These are phyloP conservation scores for Australoheros scitulus DNA, from an alignment of 2,113 vertebrate species.

Conservation along the genomic window DNA sequence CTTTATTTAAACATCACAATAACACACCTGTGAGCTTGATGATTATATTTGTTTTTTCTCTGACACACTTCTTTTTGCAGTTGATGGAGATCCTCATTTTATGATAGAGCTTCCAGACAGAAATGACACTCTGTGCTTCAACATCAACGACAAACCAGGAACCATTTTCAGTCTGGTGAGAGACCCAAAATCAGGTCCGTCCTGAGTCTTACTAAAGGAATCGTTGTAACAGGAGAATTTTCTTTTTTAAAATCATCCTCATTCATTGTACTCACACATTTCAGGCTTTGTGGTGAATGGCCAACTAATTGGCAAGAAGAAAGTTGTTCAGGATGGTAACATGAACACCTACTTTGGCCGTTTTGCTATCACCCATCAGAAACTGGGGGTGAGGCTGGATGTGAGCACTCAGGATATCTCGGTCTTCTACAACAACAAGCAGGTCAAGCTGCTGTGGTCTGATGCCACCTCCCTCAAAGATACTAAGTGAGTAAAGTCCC, in stretches of 20 bases:
- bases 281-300: constrained; percentile 90
- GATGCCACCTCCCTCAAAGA: constrained; percentile 78
- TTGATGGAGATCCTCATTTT: constrained; percentile 95
- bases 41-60: background rate
- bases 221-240: constrained; percentile 82
- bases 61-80: constrained; percentile 66
- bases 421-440: constrained; percentile 74
- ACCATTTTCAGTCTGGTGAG: constrained; percentile 87
- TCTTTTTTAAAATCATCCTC: constrained; percentile 63
- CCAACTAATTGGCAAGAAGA: constrained; percentile 90
- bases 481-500: constrained; percentile 77
- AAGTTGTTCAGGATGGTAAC: constrained; percentile 61
- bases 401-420: constrained; percentile 85
- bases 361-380: constrained; percentile 84
- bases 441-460: constrained; percentile 82
- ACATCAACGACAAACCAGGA: constrained; percentile 88
- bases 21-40: background rate
- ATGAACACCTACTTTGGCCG: constrained; percentile 89
- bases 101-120: constrained; percentile 85
- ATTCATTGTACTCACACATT: background rate
- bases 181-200: constrained; percentile 85
- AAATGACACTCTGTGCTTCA: constrained; percentile 90
- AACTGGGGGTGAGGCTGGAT: constrained; percentile 81
- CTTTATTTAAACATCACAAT: background rate
- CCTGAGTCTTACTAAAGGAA: constrained; percentile 80